Base-by-base conservation (phyloP, 2,797 vertebrate genomes). In the Sus cebifrons region DNA sequence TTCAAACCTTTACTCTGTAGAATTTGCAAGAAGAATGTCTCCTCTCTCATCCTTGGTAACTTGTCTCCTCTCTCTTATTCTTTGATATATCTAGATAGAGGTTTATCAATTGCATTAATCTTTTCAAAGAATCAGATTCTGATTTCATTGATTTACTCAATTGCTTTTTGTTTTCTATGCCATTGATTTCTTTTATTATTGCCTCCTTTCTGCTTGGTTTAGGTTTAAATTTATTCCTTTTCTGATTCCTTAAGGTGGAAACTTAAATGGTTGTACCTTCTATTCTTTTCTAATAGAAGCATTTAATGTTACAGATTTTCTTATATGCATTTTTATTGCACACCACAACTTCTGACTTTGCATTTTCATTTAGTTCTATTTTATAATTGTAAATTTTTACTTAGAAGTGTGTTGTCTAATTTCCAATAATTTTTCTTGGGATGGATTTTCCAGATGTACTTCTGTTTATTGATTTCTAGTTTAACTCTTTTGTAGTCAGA, bases 351-450 rank as follows among this genome's bases (percentile, higher is more conserved):
- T 95, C 73, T 94, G 85, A 32, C 64, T 32, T 36, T 90, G 62
- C 12, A 64, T 81, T 96, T 89, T 79, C 32, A 84, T 83, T 82
- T 93, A 17, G 23, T 49, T 86, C 17, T 60, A 91, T 79, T 96
- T 91, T 79, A 56, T 52, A 70, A 94, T 44, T 70, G 23, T 85
- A 68, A 81, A 14, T 60, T 29, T 58, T 93, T 81, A 91, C 44
- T 78, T 62, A 84, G 58, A 91, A 81, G 68, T 23, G 18, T 87
- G 10, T 85, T 68, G 15, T 49, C 25, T 70, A 58, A 32, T 84
- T 97, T 92, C 44, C 18, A 94, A 6, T 89, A 89, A 75, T 67
- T 79, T 86, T 78, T 29, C 1, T 2, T 29, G 29, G 49, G 27
- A 20, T 11, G 27, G 13, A 36, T 49, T 86, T 93, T 68, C 49